Base-by-base conservation (phyloP, 2,888 invertebrate species). In the Drosophila acutilabella region DNA sequence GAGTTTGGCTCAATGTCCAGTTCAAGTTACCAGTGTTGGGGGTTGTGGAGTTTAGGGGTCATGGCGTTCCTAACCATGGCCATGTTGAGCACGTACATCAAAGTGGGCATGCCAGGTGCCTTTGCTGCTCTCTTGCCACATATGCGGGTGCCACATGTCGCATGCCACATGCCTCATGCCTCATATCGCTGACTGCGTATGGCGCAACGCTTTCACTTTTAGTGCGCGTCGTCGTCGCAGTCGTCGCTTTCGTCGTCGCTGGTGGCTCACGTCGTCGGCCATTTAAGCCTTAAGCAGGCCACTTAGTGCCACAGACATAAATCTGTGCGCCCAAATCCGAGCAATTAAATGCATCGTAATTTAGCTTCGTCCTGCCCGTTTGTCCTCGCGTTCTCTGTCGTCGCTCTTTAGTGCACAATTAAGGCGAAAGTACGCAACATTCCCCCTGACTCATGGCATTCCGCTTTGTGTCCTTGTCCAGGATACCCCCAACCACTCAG, bases 281-380 rank as follows among this genome's bases (percentile, higher is more conserved):
- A 89, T 89, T 89, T 88, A 78, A 89, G 88, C 84, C 83, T 80
- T 90, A 89, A 89, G 90, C 90, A 90, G 84, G 78, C 89, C 89
- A 89, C 90, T 89, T 90, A 90, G 89, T 88, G 85, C 74, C 77
- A 76, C 79, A 78, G 80, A 90, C 89, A 90, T 90, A 90, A 90
- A 90, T 90, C 89, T 90, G 87, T 85, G 88, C 90, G 65, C 82
- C 82, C 80, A 90, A 89, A 90, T 90, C 90, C 90, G 78, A 86
- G 88, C 89, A 90, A 90, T 90, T 90, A 90, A 89, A 88, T 86
- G 81, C 77, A 88, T 87, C 90, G 90, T 90, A 89, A 90, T 85
- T 90, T 80, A 89, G 79, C 74, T 48, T 51, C 23, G 42, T 36
- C 54, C 45, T 14, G 36, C 30, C 30, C 13, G 14, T 16, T 6